Percentiles rank a stretch among this genome's conserved stretches.
Conservation (phyloP, 2,888 invertebrate species). For the Drosophila leonis region DNA sequence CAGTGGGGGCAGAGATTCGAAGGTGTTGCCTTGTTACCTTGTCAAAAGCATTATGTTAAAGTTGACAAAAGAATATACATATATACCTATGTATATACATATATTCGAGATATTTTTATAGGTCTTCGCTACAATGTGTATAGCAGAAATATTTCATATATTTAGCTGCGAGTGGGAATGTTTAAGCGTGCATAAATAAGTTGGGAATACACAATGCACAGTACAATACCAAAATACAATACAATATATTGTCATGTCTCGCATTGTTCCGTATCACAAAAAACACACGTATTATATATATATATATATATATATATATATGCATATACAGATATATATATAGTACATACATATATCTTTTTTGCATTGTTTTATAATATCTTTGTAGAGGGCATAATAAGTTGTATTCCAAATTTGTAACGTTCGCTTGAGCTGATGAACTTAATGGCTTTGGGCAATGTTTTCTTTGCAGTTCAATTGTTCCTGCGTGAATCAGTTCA, state of each 20-base stretch:
- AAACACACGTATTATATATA: neutral
- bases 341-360: neutral
- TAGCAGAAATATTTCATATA: neutral
- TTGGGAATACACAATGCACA: conserved; percentile 2
- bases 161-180: neutral
- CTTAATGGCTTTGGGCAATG: neutral
- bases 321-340: neutral
- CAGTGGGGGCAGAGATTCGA: neutral
- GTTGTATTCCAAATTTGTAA: neutral
- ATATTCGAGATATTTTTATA: neutral
- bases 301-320: neutral
- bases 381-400: neutral
- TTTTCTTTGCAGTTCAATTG: neutral
- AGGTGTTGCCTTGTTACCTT: neutral
- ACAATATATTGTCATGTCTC: conserved; percentile 35
- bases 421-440: neutral
- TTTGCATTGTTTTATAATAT: neutral
- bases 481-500: neutral
- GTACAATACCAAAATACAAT: neutral
- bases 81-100: neutral
- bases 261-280: conserved; percentile 32
- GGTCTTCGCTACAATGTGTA: neutral
- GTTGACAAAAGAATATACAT: neutral
- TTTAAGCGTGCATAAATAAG: conserved; percentile 10
- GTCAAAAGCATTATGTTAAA: neutral